Evolutionary conservation across 2,113 vertebrate species (phyloP).

Genomic region (Menura novaehollandiae): DNA sequence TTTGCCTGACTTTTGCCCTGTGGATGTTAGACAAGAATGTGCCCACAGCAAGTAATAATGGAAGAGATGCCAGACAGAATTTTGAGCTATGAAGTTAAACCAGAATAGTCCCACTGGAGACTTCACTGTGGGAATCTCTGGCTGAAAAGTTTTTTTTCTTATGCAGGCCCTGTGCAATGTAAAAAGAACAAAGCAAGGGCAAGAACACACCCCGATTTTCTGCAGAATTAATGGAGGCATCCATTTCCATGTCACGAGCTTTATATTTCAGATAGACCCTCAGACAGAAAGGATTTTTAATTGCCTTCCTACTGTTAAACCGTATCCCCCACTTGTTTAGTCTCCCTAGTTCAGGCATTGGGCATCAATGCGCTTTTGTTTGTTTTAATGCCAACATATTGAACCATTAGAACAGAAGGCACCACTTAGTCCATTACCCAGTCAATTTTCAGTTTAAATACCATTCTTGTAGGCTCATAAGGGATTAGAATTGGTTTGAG

Average conservation of each 20-base stretch:
- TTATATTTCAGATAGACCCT: not conserved
- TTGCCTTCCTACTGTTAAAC: not conserved
- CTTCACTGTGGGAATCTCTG: not conserved
- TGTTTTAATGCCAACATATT: conserved; percentile 57
- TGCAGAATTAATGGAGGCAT: not conserved
- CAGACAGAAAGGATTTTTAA: not conserved
- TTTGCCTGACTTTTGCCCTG: not conserved
- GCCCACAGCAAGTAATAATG: not conserved
- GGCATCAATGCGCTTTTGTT: conserved; percentile 13
- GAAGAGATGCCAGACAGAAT: not conserved
- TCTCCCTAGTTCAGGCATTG: not conserved
- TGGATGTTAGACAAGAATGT: not conserved
- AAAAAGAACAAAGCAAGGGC: not conserved
- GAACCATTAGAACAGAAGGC: conserved; percentile 56
- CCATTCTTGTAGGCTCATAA: conserved; percentile 47
- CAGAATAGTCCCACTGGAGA: not conserved
- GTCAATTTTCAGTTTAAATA: conserved; percentile 72
- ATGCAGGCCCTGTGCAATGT: not conserved
- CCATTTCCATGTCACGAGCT: not conserved
- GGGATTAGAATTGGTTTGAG: conserved; percentile 64
- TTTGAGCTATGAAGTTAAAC: not conserved
- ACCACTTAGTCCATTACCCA: conserved; percentile 64
- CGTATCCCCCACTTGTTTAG: not conserved
- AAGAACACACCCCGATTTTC: not conserved
- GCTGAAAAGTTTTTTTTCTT: not conserved